These are phyloP conservation scores for Rhinophrynus dorsalis DNA, from an alignment of 2,797 vertebrate species.

Conservation along the genomic window DNA sequence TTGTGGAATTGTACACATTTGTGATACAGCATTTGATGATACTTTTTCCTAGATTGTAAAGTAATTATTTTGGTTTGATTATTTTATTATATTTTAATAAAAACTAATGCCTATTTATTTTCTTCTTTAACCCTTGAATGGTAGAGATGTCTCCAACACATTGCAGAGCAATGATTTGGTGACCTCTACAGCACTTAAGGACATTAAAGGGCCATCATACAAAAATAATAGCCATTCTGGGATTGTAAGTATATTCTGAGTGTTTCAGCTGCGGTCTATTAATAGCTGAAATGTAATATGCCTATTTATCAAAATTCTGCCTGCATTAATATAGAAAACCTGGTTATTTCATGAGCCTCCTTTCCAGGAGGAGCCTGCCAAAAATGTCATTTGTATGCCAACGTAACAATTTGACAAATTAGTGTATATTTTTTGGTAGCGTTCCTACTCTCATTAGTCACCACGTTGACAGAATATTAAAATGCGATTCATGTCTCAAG, in stretches of 20 bases:
- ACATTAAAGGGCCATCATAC: too few relatives aligned
- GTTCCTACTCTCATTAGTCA: constrained; percentile 21
- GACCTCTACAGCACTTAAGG: too few relatives aligned
- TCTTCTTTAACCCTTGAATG: too few relatives aligned
- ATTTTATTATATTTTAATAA: too few relatives aligned
- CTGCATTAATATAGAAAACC: background rate
- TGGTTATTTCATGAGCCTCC: background rate
- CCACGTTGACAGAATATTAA: constrained; percentile 6
- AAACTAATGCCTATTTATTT: too few relatives aligned
- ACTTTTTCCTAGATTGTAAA: too few relatives aligned
- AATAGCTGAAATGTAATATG: background rate
- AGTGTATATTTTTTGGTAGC: constrained; percentile 14
- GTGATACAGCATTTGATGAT: too few relatives aligned
- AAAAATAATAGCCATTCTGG: background rate
- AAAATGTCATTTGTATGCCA: background rate
- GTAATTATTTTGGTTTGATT: too few relatives aligned
- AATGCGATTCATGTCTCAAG: background rate
- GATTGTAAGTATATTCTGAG: background rate
- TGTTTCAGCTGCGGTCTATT: background rate
- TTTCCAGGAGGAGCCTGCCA: constrained; percentile 5
- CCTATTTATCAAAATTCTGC: constrained; percentile 19
- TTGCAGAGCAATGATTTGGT: too few relatives aligned
- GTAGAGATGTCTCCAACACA: too few relatives aligned
- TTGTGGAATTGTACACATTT: too few relatives aligned
- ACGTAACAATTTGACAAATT: constrained; percentile 24